Evolutionary conservation across 2,113 vertebrate genomes (phyloP), one percentile per base, ranked within the genome.

Genomic region (Peromyscus polionotus): DNA sequence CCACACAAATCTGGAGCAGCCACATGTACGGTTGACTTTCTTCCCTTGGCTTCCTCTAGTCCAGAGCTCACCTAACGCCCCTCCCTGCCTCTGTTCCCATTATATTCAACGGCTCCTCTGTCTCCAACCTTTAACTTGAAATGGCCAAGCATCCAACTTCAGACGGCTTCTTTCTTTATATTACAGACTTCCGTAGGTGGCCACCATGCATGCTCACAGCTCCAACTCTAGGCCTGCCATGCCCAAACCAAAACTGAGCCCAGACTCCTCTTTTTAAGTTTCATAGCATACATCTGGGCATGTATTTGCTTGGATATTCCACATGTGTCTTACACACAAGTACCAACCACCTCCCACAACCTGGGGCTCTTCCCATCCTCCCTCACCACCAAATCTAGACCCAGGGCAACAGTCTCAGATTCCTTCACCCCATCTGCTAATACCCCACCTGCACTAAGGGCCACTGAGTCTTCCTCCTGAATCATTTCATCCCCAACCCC

Each of bases 391-490:
- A 45, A 67, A n/a, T 65, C 63, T 28, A 88, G 72, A 73, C 5
- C 63, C 59, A 83, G 24, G 84, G 59, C 88, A 88, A n/a, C 36
- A 31, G 39, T 17, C 45, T 42, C 13, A 70, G 67, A 36, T 14
- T 83, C 63, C 65, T 48, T 19, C 39, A 4, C 54, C 11, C 54
- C 48, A 63, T 48, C 70, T 39, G 19, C 76, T 72, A 39, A 22
- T 7, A 12, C 13, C 10, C 70, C 65, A 7, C 45, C 1, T 83
- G 65, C 14, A 26, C n/a, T 3, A 20, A 80, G 45, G 48, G 16
- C 39, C 72, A 94, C 90, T 88, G 77, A 68, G n/a, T 91, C 33
- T 63, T 61, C 45, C 16, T 88, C 57, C 51, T 84, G 31, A 88
- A 59, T 42, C 26, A 63, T 79, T 73, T 14, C 4, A n/a, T 22